Base-by-base conservation (phyloP, 2,888 invertebrate genomes). In the Stenodema calcarata region DNA sequence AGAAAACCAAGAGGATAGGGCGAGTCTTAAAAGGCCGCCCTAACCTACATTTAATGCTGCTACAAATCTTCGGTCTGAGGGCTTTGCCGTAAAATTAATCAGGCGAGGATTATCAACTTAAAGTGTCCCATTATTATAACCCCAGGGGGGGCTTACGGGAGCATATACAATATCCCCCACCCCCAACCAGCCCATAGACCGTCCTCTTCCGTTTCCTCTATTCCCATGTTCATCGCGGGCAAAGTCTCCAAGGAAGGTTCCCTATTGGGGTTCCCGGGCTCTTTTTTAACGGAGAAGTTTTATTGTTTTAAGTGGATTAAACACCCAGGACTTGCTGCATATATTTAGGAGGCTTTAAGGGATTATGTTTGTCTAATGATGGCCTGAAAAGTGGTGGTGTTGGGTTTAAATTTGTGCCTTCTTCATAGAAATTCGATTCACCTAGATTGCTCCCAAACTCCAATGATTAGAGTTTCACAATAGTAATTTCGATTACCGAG, bases 31-130 rank as follows among this genome's bases (percentile, higher is more conserved):
- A 82, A 82, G 69, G 82, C 82, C 62, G 50, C 35, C 42, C 82
- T 82, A 84, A 84, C 73, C 84, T 84, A 73, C 84, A 73, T 84
- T 84, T 73, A 84, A 84, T 42, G 70, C 47, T 73, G 44, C 73
- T 70, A 84, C 84, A 84, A 84, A 84, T 84, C 84, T 84, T 84
- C 73, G 28, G 75, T 41, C 27, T 14, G 84, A 47, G 41, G 73
- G 84, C 84, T 84, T 75, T 75, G 54, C 73, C 30, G 84, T 75
- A 47, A 84, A 84, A 84, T 84, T 84, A 84, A 84, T 84, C 84
- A 84, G 84, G 54, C 47, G 75, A 84, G 84, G 84, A 84, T 84
- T 84, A 84, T 70, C 84, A 84, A 84, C 84, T 84, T 84, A 84
- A 84, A 84, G 42, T 84, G 84, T 84, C 75, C 84, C 84, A 84